Evolutionary conservation across 2,797 vertebrate species (phyloP), one percentile per base, ranked within the genome.

Genomic region (Onychomys leucogaster): DNA sequence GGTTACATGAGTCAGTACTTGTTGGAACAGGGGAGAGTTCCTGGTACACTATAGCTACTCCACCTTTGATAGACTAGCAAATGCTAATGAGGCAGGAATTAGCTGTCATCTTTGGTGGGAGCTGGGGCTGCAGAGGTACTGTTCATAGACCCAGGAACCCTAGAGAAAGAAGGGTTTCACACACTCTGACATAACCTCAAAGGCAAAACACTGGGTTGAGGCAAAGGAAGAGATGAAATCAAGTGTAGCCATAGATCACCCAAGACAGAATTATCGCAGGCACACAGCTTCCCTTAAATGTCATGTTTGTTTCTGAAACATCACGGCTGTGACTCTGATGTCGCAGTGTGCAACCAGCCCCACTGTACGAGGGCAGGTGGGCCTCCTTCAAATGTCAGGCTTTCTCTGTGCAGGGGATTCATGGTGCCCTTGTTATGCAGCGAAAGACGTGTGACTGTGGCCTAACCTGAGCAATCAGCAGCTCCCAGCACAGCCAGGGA

Each of bases 271-370:
- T 97, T 90, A 81, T 82, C 85, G 83, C 46, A 69, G 95, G 96
- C 96, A 86, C 91, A 97, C 96, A 96, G 82, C 78, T 73, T 85
- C 52, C 89, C 91, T 92, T 96, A 96, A 55, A 98, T 96, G 95
- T 82, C 94, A 96, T 21, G 87, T 97, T 98, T 98, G 92, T 95
- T 97, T 96, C 92, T n/a, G 88, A 89, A 97, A 97, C 89, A 97
- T 95, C 85, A 94, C 63, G 85, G 92, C 95, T 96, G 82, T 67
- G 86, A 14, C 95, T 98, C 92, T 57, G 32, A 92, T 96, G 87
- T 97, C 97, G 96, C 96, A 96, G 97, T 95, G 97, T 96, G 71
- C 69, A 71, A 95, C 69, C 73, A 37, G 57, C 69, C 85, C 85
- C 3, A 9, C 89, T 63, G 32, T 78, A 75, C 4, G 65, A 97